Evolutionary conservation across 1,140 invertebrate species (phyloP).

Genomic region (Drosophila quadrilineata): DNA sequence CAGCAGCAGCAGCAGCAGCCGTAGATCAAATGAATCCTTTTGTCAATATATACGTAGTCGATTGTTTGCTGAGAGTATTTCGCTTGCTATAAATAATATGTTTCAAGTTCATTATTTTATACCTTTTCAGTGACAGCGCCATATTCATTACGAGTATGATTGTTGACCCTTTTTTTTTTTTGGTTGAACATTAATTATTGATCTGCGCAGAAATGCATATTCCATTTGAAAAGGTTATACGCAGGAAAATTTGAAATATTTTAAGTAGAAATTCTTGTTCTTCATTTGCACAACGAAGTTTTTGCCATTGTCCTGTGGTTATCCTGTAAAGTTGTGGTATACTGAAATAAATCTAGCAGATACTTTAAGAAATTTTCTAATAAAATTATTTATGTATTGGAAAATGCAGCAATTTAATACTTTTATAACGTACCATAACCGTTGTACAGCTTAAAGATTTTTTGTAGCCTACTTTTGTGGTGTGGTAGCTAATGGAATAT

Average conservation of each 20-base stretch:
- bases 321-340: background rate
- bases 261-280: slow-evolving; percentile 1
- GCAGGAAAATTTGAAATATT: slow-evolving; percentile 2
- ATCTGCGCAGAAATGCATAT: background rate
- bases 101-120: background rate
- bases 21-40: too few relatives aligned
- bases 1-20: background rate
- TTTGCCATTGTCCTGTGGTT: background rate
- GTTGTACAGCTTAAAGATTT: too few relatives aligned
- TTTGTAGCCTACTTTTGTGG: background rate
- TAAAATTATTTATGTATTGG: background rate
- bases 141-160: background rate
- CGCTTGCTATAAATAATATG: background rate
- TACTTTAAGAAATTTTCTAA: background rate
- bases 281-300: background rate
- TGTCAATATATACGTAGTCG: background rate
- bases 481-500: too few relatives aligned
- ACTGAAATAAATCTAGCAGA: background rate
- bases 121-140: background rate
- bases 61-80: background rate
- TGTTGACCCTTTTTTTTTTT: slow-evolving; percentile 6
- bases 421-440: too few relatives aligned
- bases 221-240: background rate
- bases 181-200: slow-evolving; percentile 1
- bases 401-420: too few relatives aligned